phyloP scores from a whole-genome alignment of 2,113 vertebrate species.

The Platanista minor region DNA sequence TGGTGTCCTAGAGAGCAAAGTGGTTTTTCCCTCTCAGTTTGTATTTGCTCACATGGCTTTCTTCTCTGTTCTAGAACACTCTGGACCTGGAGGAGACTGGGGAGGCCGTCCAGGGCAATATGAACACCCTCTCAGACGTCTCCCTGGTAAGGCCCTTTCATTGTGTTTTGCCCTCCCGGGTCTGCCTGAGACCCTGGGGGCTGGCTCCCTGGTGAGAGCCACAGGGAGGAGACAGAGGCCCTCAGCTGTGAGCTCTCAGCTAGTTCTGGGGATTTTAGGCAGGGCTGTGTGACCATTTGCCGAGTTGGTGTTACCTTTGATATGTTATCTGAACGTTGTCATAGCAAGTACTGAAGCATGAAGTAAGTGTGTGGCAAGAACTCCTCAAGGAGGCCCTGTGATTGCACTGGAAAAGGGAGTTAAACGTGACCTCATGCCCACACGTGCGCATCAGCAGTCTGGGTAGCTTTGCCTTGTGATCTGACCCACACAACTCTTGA shows the following conservation, averaged over 20 bases:
- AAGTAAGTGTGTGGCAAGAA: background rate
- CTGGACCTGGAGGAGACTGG: slow-evolving; percentile 86
- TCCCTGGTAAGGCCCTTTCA: slow-evolving; percentile 89
- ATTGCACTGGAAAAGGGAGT: background rate
- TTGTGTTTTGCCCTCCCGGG: too few relatives aligned
- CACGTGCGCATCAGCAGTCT: too few relatives aligned
- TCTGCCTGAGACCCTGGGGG: background rate
- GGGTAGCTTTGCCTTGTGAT: too few relatives aligned
- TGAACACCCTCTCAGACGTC: slow-evolving; percentile 88
- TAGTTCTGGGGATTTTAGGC: rapidly evolving
- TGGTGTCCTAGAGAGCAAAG: background rate
- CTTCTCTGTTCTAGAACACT: slow-evolving; percentile 85
- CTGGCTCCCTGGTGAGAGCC: background rate
- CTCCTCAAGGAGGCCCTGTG: background rate
- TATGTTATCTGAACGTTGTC: background rate
- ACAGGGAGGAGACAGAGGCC: background rate
- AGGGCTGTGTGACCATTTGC: background rate
- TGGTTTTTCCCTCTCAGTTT: background rate
- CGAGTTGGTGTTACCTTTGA: background rate
- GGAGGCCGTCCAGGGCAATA: slow-evolving; percentile 80
- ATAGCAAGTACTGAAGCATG: rapidly evolving
- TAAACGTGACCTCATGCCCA: background rate
- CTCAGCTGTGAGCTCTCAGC: rapidly evolving
- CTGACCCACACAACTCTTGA: background rate
- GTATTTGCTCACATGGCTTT: background rate